These are phyloP conservation scores for Oncorhynchus mykiss DNA, from an alignment of 2,113 vertebrate species.

Conservation along the genomic window DNA sequence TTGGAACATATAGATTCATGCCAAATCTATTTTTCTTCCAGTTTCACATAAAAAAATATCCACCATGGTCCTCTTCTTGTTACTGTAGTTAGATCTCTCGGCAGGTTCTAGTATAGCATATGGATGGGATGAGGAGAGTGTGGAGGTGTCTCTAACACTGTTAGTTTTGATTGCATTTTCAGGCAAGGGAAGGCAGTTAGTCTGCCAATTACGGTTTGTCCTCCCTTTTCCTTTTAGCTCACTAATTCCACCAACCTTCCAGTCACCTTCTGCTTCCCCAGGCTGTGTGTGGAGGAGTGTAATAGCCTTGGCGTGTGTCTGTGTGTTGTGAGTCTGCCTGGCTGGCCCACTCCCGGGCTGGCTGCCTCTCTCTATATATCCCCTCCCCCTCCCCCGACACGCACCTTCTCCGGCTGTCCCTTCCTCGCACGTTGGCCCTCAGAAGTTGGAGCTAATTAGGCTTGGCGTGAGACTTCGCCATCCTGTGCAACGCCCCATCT, in stretches of 20 bases:
- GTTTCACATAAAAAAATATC: too few species aligned
- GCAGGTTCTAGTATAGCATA: too few species aligned
- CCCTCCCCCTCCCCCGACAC: neutral
- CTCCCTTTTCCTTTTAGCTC: slow-evolving; percentile 33
- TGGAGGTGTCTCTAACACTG: too few species aligned
- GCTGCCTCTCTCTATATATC: slow-evolving; percentile 17
- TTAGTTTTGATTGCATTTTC: slow-evolving; percentile 24
- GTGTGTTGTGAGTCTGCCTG: neutral
- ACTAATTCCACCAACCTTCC: slow-evolving; percentile 45
- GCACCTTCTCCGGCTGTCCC: slow-evolving; percentile 16
- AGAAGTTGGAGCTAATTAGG: slow-evolving; percentile 65
- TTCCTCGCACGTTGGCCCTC: slow-evolving; percentile 16
- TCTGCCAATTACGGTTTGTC: slow-evolving; percentile 39
- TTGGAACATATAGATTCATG: too few species aligned
- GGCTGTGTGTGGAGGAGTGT: slow-evolving; percentile 21
- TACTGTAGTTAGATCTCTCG: too few species aligned
- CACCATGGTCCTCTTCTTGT: too few species aligned
- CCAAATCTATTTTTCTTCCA: too few species aligned
- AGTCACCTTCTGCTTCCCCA: slow-evolving; percentile 44
- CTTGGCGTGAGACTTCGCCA: slow-evolving; percentile 46
- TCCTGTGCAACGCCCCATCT: slow-evolving; percentile 25
- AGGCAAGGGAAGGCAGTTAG: slow-evolving; percentile 15
- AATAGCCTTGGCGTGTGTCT: slow-evolving; percentile 36
- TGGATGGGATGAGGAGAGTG: too few species aligned
- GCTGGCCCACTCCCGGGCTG: slow-evolving; percentile 1